Evolutionary conservation across 2,888 invertebrate species (phyloP), one percentile per base, ranked within the genome.

Genomic region (Phaonia tiefii): DNA sequence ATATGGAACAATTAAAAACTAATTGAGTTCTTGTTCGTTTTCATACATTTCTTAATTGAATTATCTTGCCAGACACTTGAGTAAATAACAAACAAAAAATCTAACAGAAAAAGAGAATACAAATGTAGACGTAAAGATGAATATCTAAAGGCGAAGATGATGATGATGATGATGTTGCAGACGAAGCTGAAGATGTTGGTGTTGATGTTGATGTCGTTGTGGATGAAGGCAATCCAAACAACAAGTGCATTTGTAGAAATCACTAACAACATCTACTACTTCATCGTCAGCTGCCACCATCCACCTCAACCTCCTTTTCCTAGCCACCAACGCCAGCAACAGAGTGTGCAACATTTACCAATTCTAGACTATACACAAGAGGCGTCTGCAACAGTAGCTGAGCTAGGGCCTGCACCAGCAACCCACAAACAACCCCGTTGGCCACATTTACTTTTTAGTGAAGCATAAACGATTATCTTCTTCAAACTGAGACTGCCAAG

Each of bases 1-100:
- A 63, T 71, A 74, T 73, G 26, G 58, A 69, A 69, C 69, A 69
- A 80, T 75, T 56, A 75, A 75, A 75, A 69, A 67, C 79, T 80
- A 72, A 80, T 80, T 80, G 79, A 80, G 72, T 69, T 80, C 42
- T 76, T n/a, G n/a, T n/a, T 80, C 37, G 31, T 63, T 67, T 20
- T 51, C 25, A 49, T 25, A 26, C 26, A 39, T 65, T 56, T 81
- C 72, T 81, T 81, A 81, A 81, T 78, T 81, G 67, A 77, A 77
- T 76, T 79, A 73, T 65, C 79, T 75, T 75, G 58, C 51, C 15
- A 76, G 75, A 60, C 72, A 75, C 54, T 79, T 82, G 73, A 75
- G 69, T 71, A 66, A 79, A 79, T 71, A 78, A 73, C 51, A 66
- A 49, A 67, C 8, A 46, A 25, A 44, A 66, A 31, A 31, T 31